A percentile compares a stretch with the other conserved stretches of the same genome.
These are phyloP conservation scores for Plectrocnemia conspersa DNA, from an alignment of 1,140 invertebrate species.

Conservation along the genomic window DNA sequence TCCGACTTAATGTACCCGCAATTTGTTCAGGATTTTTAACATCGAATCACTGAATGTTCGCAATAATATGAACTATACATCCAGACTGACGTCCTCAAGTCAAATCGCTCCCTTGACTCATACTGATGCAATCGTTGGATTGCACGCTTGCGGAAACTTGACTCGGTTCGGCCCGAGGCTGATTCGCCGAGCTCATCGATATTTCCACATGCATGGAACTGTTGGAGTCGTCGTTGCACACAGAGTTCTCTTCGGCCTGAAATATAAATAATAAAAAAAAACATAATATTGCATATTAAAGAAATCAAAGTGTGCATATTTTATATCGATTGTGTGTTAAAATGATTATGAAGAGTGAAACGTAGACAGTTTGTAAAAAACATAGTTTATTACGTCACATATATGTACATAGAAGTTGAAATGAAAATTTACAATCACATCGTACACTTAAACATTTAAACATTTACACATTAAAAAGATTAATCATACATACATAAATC, in stretches of 20 bases:
- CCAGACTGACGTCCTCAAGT: no score
- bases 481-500: neutral
- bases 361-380: neutral
- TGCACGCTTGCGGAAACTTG: no score
- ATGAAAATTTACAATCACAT: no score
- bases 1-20: no score
- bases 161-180: no score
- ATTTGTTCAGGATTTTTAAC: no score
- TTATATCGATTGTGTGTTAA: neutral
- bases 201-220: slow-evolving; percentile 18
- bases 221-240: slow-evolving; percentile 31
- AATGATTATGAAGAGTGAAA: neutral
- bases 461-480: no score
- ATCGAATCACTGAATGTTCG: no score
- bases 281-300: neutral
- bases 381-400: neutral
- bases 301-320: neutral
- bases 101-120: no score
- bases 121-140: no score
- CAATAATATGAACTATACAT: no score
- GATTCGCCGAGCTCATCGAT: neutral
- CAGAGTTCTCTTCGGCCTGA: slow-evolving; percentile 24
- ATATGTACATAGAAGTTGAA: neutral
- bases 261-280: slow-evolving; percentile 26
- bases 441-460: no score